A percentile compares a stretch with the other conserved stretches of the same genome.
phyloP scores from a whole-genome alignment of 2,113 vertebrate genomes.

The Nyctibius bracteatus region DNA sequence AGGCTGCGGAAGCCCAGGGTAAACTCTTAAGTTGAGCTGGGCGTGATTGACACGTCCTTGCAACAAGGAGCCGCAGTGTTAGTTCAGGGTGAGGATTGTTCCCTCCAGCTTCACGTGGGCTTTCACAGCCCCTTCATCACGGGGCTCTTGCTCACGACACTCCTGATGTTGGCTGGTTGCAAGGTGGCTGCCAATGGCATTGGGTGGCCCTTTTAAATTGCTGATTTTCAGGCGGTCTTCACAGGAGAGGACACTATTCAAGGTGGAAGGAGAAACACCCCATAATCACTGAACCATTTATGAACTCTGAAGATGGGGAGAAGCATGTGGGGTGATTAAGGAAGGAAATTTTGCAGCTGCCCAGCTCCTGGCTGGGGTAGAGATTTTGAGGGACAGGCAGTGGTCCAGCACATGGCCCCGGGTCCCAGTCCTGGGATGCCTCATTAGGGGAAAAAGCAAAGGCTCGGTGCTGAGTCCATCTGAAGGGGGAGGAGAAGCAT shows the following conservation, averaged over 20 bases:
- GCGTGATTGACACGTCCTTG: conserved; percentile 51
- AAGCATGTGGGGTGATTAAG: background rate
- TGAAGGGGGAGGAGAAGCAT: background rate
- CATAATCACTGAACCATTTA: background rate
- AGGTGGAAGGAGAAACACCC: background rate
- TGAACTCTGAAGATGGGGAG: background rate
- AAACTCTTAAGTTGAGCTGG: background rate
- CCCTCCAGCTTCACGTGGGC: conserved; percentile 17
- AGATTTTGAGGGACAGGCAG: background rate
- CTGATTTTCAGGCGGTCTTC: conserved; percentile 21
- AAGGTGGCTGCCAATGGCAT: background rate
- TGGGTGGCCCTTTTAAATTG: background rate
- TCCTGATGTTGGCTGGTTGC: background rate
- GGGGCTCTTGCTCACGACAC: background rate
- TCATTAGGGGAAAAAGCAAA: background rate
- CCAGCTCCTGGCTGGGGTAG: background rate
- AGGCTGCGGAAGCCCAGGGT: conserved; percentile 29
- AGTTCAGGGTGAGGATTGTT: background rate
- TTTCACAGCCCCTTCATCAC: background rate
- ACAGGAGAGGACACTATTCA: no score
- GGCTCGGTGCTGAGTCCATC: background rate
- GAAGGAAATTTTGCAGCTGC: background rate
- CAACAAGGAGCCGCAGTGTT: conserved; percentile 65
- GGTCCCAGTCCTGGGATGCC: background rate
- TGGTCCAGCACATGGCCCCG: rapidly evolving